These are phyloP conservation scores for Hoplodrina ambigua DNA, from an alignment of 2,888 invertebrate species.

Conservation along the genomic window DNA sequence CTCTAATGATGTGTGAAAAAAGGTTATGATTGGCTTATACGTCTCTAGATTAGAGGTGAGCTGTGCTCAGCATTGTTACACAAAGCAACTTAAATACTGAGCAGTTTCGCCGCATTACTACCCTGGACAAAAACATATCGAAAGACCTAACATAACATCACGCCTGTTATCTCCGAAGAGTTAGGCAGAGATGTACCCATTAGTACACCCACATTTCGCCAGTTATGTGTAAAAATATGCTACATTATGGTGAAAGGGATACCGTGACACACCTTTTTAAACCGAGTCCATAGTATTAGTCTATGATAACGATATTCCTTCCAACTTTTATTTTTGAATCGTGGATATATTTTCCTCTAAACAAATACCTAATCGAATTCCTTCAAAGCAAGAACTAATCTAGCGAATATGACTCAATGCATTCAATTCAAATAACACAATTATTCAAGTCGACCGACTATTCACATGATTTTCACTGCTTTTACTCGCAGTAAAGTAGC, in stretches of 20 bases:
- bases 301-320: no score
- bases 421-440: slow-evolving; percentile 22
- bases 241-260: no score
- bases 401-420: slow-evolving; percentile 13
- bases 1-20: slow-evolving; percentile 43
- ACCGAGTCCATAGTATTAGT: no score
- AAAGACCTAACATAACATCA: no score
- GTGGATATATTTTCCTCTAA: neutral
- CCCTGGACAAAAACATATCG: no score
- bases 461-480: slow-evolving; percentile 43
- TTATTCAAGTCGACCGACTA: neutral
- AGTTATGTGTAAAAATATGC: no score
- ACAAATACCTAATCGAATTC: neutral
- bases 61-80: neutral
- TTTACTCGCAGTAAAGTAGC: slow-evolving; percentile 60
- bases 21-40: slow-evolving; percentile 21
- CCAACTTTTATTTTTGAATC: no score
- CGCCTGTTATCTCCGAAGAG: no score
- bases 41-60: neutral
- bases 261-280: no score
- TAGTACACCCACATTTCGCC: no score
- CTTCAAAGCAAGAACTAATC: neutral
- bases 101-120: neutral
- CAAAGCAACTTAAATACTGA: no score
- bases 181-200: no score